These are phyloP conservation scores for Mesodorylaimus sp. DNA, from an alignment of 2,888 invertebrate species.

Conservation along the genomic window DNA sequence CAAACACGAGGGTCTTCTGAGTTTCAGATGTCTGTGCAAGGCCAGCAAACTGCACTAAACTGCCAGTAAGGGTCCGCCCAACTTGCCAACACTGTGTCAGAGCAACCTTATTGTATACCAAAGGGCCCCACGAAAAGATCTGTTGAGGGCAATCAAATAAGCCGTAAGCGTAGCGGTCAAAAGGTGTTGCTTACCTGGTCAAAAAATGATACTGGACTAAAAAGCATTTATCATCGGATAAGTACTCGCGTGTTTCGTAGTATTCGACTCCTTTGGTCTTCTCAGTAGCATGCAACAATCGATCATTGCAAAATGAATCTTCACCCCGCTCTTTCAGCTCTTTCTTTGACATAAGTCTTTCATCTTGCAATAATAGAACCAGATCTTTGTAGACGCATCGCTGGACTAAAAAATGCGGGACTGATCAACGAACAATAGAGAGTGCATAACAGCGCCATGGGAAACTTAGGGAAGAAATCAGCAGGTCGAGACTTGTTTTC, in stretches of 20 bases:
- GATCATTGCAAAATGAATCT: not conserved
- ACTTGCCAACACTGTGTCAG: no score
- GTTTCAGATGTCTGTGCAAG: no score
- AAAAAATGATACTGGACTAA: slow-evolving; percentile 5
- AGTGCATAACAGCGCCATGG: no score
- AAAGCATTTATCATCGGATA: not conserved
- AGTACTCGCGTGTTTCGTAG: slow-evolving; percentile 2
- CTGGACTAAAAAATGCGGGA: not conserved
- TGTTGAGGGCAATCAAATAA: no score
- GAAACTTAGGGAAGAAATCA: no score
- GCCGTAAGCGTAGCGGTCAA: no score
- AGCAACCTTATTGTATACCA: no score
- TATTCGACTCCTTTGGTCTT: not conserved
- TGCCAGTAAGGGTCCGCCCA: no score
- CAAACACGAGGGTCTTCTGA: no score
- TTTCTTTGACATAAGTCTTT: not conserved
- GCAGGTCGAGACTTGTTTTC: no score
- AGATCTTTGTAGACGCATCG: slow-evolving; percentile 6
- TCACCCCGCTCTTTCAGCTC: not conserved
- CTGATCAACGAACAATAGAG: not conserved
- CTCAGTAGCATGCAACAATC: not conserved
- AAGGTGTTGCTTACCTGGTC: slow-evolving; percentile 5
- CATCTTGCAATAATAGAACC: slow-evolving; percentile 1
- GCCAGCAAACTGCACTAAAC: no score
- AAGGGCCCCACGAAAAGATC: no score